Conservation (phyloP, 1,140 invertebrate genomes). For the Caenorhabditis inopinata region DNA sequence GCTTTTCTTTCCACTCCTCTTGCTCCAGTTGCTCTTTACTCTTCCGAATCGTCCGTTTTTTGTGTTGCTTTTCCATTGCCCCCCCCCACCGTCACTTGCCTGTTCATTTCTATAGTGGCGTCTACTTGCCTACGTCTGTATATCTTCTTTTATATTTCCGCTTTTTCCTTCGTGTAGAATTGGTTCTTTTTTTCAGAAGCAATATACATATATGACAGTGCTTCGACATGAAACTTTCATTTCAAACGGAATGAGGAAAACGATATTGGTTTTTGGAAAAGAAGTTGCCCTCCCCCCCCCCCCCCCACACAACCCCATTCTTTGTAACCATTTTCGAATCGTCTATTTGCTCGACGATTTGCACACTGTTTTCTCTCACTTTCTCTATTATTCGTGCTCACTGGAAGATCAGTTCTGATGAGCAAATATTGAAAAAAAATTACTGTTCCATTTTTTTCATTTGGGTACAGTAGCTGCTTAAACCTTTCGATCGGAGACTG, state of each 20-base stretch:
- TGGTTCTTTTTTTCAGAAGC: slow-evolving; percentile 17
- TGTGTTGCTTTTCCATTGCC: background rate
- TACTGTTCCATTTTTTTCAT: slow-evolving; percentile 5
- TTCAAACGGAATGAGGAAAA: background rate
- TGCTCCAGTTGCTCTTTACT: slow-evolving; percentile 29
- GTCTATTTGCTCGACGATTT: slow-evolving; percentile 25
- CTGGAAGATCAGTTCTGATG: background rate
- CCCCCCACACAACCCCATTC: too few relatives aligned
- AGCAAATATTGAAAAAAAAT: background rate
- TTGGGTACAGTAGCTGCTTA: background rate
- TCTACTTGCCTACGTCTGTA: background rate
- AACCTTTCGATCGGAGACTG: too few relatives aligned
- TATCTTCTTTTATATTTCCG: slow-evolving; percentile 10
- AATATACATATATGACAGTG: background rate
- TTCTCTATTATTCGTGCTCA: background rate
- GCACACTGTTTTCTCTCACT: slow-evolving; percentile 25
- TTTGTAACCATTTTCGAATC: background rate
- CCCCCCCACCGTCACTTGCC: background rate
- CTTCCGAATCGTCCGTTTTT: slow-evolving; percentile 24
- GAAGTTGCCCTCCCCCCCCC: too few relatives aligned
- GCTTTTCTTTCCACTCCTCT: background rate
- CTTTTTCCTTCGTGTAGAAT: background rate
- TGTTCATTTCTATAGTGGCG: background rate
- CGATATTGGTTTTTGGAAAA: slow-evolving; percentile 11
- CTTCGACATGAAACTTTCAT: background rate